Evolutionary conservation across 2,888 invertebrate species (phyloP), one percentile per base, ranked within the genome.

Genomic region (Epistrophe grossulariae): DNA sequence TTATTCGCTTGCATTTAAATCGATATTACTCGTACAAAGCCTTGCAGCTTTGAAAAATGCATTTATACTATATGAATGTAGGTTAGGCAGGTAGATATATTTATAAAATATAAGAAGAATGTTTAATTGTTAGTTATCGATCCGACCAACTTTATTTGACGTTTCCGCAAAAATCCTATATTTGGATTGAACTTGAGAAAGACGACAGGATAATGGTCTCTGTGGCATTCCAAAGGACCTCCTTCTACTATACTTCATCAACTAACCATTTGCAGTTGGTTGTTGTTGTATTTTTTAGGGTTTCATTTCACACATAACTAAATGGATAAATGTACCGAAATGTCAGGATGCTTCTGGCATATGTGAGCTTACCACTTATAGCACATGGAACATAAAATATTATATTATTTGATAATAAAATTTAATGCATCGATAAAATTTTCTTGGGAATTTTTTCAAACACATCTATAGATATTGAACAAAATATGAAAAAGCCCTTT

Each of bases 381-480:
- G 64, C 60, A 77, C 40, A 78, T 71, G 80, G 59, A 31, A 50
- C 66, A 50, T 68, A 50, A 50, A 68, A 48, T 48, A 68, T 66
- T 68, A 81, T 68, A 73, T 66, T 66, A 70, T 78, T 81, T 73
- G 60, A 73, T 78, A 77, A 68, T 85, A 78, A 85, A 85, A 81
- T 85, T 68, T 73, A 81, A 81, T 78, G 84, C 70, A 81, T 45
- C 73, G 84, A 70, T 78, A 78, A 57, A 72, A 85, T 81, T 80
- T 80, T 45, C 43, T 19, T 66, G 68, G 62, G 57, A 78, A 55
- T 40, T 77, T 62, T 73, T 60, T 40, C 81, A 81, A 55, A 68
- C 76, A 68, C 24, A 48, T 10, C 11, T 13, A 11, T 6, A 11
- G n/a, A 50, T 10, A 64, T 64, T 64, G 45, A 64, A 45, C 43